These are phyloP conservation scores for Charadrius vociferus DNA, from an alignment of 2,113 vertebrate species.

Conservation along the genomic window DNA sequence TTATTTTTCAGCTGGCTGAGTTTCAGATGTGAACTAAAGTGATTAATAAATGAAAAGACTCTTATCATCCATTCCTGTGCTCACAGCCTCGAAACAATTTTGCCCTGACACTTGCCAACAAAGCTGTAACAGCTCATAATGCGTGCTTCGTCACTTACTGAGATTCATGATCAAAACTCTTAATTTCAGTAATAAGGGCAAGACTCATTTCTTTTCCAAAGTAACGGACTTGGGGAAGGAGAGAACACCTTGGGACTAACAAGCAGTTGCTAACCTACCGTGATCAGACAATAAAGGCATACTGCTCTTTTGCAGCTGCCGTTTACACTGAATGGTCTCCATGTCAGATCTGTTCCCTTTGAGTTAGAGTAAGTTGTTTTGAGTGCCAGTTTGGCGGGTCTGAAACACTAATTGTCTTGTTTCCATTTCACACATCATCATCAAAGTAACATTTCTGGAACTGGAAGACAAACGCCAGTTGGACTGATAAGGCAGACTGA, in stretches of 20 bases:
- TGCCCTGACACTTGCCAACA: background rate
- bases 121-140: background rate
- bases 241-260: conserved; percentile 18
- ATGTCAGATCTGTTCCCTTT: background rate
- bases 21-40: conserved; percentile 9
- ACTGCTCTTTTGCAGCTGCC: background rate
- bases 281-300: background rate
- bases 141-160: background rate
- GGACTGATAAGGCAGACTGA: background rate
- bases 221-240: background rate
- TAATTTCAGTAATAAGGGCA: background rate
- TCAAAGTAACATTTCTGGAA: background rate
- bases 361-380: background rate
- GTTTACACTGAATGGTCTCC: background rate
- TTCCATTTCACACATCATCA: conserved; percentile 23
- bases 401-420: conserved; percentile 2
- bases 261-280: background rate
- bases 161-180: background rate
- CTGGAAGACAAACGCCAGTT: background rate
- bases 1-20: conserved; percentile 25
- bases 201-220: background rate
- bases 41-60: conserved; percentile 32
- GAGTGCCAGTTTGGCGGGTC: background rate
- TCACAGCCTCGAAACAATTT: background rate
- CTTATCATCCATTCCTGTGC: background rate